Conservation (phyloP, 2,888 invertebrate genomes). For the Napeogenes sylphis region DNA sequence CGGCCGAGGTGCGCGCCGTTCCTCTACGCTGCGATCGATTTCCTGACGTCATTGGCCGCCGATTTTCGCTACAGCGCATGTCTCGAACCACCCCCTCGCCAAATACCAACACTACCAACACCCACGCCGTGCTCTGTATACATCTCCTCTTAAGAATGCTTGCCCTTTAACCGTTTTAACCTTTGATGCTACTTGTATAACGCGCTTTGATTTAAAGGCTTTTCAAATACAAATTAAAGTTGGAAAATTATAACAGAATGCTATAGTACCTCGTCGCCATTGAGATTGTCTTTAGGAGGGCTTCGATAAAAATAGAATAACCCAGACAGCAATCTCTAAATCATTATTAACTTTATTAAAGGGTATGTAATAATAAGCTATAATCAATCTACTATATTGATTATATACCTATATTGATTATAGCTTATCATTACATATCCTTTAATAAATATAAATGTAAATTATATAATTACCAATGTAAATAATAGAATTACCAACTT, state of each 20-base stretch:
- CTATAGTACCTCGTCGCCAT: constrained; percentile 49
- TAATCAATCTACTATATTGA: too few species aligned
- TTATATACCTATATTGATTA: too few species aligned
- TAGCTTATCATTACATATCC: too few species aligned
- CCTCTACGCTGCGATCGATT: constrained; percentile 54
- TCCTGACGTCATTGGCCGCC: constrained; percentile 65
- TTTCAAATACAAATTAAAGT: constrained; percentile 15
- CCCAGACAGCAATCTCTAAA: background rate
- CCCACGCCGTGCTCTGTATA: constrained; percentile 18
- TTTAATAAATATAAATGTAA: too few species aligned
- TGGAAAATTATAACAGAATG: constrained; percentile 36
- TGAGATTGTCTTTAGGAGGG: constrained; percentile 65
- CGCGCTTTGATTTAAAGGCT: background rate
- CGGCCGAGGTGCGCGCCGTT: constrained; percentile 35
- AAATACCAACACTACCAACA: constrained; percentile 16
- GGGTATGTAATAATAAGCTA: too few species aligned
- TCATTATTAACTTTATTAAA: too few species aligned
- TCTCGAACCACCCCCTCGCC: constrained; percentile 35
- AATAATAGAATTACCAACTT: too few species aligned
- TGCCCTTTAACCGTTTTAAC: background rate
- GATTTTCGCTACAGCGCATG: constrained; percentile 38
- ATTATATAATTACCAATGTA: too few species aligned
- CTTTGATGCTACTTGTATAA: constrained; percentile 11
- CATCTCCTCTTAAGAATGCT: constrained; percentile 34
- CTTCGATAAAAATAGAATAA: constrained; percentile 30